Percentiles rank a stretch among this genome's conserved stretches.
phyloP scores from a whole-genome alignment of 2,888 invertebrate genomes.

The Andrena fulva region DNA sequence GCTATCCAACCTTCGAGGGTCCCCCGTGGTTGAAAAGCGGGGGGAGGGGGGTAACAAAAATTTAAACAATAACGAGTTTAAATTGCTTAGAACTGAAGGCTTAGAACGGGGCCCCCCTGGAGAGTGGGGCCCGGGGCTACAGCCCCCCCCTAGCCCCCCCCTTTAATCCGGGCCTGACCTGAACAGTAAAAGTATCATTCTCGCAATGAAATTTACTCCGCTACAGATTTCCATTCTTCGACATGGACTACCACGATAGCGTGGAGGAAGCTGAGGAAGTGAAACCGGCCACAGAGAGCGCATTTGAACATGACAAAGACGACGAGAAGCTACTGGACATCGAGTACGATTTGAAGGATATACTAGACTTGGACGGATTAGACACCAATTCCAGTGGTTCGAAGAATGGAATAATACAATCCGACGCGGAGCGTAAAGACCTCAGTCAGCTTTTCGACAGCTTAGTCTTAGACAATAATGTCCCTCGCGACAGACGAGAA shows the following conservation, averaged over 20 bases:
- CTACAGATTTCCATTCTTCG: constrained; percentile 83
- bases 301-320: constrained; percentile 38
- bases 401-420: constrained; percentile 53
- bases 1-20: too few relatives aligned
- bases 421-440: constrained; percentile 54
- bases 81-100: too few relatives aligned
- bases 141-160: too few relatives aligned
- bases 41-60: too few relatives aligned
- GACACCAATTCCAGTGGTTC: constrained; percentile 46
- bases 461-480: constrained; percentile 58
- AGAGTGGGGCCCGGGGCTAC: too few relatives aligned
- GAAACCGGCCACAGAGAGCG: constrained; percentile 60
- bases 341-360: constrained; percentile 61
- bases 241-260: constrained; percentile 82
- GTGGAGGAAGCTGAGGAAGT: constrained; percentile 80
- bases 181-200: not conserved
- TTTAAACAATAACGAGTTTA: too few relatives aligned
- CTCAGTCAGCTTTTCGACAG: constrained; percentile 76
- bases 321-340: constrained; percentile 78
- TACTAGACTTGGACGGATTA: constrained; percentile 53
- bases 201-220: constrained; percentile 1
- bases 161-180: too few relatives aligned
- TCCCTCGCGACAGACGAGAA: constrained; percentile 35
- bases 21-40: too few relatives aligned
- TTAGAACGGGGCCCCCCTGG: too few relatives aligned